A percentile compares a stretch with the other conserved stretches of the same genome.
These are phyloP conservation scores for Oryctes rhinoceros DNA, from an alignment of 1,140 invertebrate genomes.

Conservation along the genomic window DNA sequence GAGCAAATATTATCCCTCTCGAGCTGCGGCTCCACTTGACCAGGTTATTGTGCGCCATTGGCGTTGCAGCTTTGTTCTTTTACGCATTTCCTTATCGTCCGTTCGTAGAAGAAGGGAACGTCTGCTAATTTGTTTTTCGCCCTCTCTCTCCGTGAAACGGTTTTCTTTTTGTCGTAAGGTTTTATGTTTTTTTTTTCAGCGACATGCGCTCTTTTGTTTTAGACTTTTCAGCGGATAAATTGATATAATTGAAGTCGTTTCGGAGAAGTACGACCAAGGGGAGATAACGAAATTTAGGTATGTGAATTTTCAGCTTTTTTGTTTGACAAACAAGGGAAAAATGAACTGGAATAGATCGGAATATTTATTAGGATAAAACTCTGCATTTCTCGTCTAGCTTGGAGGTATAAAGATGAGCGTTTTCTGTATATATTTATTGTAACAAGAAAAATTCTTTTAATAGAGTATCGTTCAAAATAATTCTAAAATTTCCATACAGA, in stretches of 20 bases:
- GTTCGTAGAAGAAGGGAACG: not conserved
- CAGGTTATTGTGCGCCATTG: not conserved
- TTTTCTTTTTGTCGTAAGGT: slow-evolving; percentile 4
- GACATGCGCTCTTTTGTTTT: not conserved
- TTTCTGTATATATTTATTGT: too few relatives aligned
- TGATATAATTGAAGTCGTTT: not conserved
- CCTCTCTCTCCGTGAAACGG: not conserved
- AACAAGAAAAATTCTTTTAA: too few relatives aligned
- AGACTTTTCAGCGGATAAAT: not conserved
- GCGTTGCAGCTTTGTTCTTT: not conserved
- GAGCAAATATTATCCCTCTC: slow-evolving; percentile 6
- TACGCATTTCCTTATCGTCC: not conserved
- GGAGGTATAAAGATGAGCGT: too few relatives aligned
- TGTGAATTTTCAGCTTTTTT: too few relatives aligned
- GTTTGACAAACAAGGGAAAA: too few relatives aligned
- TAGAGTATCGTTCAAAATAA: too few relatives aligned
- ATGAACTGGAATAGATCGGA: too few relatives aligned
- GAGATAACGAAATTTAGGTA: too few relatives aligned
- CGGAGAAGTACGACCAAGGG: not conserved
- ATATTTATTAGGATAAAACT: too few relatives aligned
- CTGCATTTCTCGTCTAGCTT: too few relatives aligned
- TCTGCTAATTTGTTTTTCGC: slow-evolving; percentile 5
- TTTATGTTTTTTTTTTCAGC: not conserved
- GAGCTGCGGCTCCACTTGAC: not conserved
- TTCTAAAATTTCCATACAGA: too few relatives aligned